Conservation (phyloP, 2,797 vertebrate genomes). For the Gadopsis bispinosus region DNA sequence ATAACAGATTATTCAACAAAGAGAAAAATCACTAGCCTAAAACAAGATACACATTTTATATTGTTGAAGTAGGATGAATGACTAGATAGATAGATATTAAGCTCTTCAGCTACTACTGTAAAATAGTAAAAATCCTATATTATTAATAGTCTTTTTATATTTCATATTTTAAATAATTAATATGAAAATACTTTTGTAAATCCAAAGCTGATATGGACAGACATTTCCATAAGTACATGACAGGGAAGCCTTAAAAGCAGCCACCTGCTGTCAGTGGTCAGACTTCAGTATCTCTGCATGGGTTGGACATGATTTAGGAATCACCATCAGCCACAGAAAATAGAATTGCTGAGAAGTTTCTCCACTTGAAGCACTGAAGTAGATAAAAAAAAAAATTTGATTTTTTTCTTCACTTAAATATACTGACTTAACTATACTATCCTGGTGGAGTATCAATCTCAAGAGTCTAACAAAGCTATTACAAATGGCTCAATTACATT, state of each 20-base stretch:
- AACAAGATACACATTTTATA: neutral
- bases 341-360: constrained; percentile 53
- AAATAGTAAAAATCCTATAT: neutral
- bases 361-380: constrained; percentile 79
- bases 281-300: constrained; percentile 40
- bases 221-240: constrained; percentile 28
- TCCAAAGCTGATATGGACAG: constrained; percentile 21
- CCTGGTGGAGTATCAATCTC: constrained; percentile 88
- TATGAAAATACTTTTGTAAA: constrained; percentile 23
- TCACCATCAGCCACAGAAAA: constrained; percentile 62
- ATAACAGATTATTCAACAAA: neutral
- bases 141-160: constrained; percentile 34
- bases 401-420: constrained; percentile 80
- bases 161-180: constrained; percentile 37
- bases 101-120: neutral
- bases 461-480: constrained; percentile 89
- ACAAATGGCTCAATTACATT: constrained; percentile 94
- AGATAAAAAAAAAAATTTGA: constrained; percentile 83
- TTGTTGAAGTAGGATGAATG: neutral
- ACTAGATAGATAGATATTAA: neutral
- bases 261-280: constrained; percentile 40
- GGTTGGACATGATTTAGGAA: constrained; percentile 46
- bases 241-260: constrained; percentile 22
- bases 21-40: neutral
- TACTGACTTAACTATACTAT: constrained; percentile 84